Evolutionary conservation across 2,113 vertebrate species (phyloP), one percentile per base, ranked within the genome.

Genomic region (Verasper variegatus): DNA sequence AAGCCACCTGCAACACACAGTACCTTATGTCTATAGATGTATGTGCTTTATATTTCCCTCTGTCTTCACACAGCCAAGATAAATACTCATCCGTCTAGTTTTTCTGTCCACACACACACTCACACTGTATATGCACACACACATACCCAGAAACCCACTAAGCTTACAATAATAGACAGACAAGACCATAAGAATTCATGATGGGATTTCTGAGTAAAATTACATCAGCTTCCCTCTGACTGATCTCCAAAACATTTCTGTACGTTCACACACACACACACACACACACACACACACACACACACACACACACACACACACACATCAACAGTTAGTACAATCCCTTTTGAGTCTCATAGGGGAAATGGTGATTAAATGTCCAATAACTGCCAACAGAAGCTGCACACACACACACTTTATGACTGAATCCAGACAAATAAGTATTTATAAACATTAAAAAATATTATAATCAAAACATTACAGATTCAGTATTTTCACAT

Each of bases 151-250:
- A 42, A 42, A 13, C 40, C 40, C 40, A 42, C 40, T 51, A 47
- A 66, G 81, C 72, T 70, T 37, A 63, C 24, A 68, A 80, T 82
- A 74, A 82, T 55, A 74, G 61, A 81, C 66, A 76, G 67, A 75
- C 52, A 54, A 60, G 68, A 56, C 68, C 42, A 54, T 66, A 68
- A 67, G 71, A 86, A 72, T 86, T 82, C 70, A 79, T 82, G 88
- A 87, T 87, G 75, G 71, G 71, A 87, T 85, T 81, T 78, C 60
- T 8, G 18, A 45, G 80, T 80, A 62, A 89, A 86, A 83, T 84
- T 81, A 76, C 78, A 86, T 86, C 87, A 71, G 84, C 76, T 71
- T 84, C 59, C 49, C 23, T 78, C 72, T 26, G 56, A 72, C 61
- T 64, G 57, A 71, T 74, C 55, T 40, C 10, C 3, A 66, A 37